A percentile compares a stretch with the other conserved stretches of the same genome.
Evolutionary conservation across 1,140 invertebrate genomes (phyloP).

Genomic region (Drosophila pseudoobscura): DNA sequence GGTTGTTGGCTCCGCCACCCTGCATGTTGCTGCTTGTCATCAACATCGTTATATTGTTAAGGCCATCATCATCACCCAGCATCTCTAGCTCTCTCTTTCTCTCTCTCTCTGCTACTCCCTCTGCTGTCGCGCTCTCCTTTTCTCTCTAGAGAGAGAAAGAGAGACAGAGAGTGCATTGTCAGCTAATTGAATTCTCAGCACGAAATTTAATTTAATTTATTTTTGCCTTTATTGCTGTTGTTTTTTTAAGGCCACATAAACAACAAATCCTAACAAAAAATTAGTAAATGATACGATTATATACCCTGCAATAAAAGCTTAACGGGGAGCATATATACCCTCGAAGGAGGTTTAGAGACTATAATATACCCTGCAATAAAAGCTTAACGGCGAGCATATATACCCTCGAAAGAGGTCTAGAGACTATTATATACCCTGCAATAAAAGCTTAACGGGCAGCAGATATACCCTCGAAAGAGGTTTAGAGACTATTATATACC

Average conservation of each 20-base stretch:
- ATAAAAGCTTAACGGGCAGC: too few species aligned
- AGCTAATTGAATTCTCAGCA: constrained; percentile 81
- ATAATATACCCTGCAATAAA: too few species aligned
- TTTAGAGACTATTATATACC: too few species aligned
- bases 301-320: constrained; percentile 21
- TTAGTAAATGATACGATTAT: constrained; percentile 1
- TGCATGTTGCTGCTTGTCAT: constrained; percentile 63
- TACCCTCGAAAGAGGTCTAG: too few species aligned
- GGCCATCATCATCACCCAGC: constrained; percentile 56
- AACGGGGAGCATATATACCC: too few species aligned
- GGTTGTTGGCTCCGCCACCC: constrained; percentile 26
- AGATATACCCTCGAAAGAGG: too few species aligned
- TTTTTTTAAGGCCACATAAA: constrained; percentile 56
- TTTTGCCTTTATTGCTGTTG: constrained; percentile 54
- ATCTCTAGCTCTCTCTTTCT: not conserved
- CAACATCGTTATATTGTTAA: constrained; percentile 78
- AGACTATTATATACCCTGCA: too few species aligned
- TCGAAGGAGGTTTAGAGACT: too few species aligned
- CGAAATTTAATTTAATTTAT: constrained; percentile 81
- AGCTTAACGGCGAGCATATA: too few species aligned
- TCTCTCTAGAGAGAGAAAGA: constrained; percentile 3
- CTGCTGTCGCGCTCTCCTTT: constrained; percentile 45
- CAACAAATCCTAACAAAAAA: constrained; percentile 8
- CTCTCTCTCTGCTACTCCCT: not conserved
- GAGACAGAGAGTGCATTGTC: constrained; percentile 54